Evolutionary conservation across 2,113 vertebrate species (phyloP).

Genomic region (Calidris pugnax): DNA sequence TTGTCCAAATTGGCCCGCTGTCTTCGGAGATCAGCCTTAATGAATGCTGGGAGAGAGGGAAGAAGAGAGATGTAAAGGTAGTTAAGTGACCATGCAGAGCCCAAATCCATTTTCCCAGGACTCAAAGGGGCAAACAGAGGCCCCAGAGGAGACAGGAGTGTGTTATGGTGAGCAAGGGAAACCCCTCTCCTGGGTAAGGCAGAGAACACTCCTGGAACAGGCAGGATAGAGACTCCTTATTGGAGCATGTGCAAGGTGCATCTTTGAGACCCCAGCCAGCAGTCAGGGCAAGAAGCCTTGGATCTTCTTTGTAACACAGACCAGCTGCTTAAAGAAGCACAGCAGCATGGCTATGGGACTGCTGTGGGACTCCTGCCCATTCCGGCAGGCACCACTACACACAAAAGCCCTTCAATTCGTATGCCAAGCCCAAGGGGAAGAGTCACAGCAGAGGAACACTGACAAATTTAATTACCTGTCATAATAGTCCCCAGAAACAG

Average conservation of each 20-base stretch:
- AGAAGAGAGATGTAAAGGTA: conserved; percentile 8
- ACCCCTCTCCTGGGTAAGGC: neutral
- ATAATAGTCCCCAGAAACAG: conserved; percentile 83
- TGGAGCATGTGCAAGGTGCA: neutral
- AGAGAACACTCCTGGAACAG: neutral
- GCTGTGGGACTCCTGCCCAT: neutral
- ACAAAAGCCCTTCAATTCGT: neutral
- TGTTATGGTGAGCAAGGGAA: neutral
- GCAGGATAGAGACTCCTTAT: neutral
- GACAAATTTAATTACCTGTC: conserved; percentile 80
- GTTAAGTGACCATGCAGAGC: neutral
- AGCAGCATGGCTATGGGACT: neutral
- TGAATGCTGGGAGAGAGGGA: conserved; percentile 78
- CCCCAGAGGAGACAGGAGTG: neutral
- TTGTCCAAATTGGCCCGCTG: conserved; percentile 82
- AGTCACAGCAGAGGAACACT: neutral
- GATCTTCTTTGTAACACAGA: neutral
- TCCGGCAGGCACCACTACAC: neutral
- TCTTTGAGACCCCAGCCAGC: neutral
- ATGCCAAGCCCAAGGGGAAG: neutral
- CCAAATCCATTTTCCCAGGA: neutral
- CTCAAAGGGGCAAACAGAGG: neutral
- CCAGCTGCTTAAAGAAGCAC: neutral
- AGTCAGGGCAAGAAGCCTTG: neutral
- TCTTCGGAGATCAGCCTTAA: conserved; percentile 89